Conservation (phyloP, 2,888 invertebrate species). For the Apotomis capreana region DNA sequence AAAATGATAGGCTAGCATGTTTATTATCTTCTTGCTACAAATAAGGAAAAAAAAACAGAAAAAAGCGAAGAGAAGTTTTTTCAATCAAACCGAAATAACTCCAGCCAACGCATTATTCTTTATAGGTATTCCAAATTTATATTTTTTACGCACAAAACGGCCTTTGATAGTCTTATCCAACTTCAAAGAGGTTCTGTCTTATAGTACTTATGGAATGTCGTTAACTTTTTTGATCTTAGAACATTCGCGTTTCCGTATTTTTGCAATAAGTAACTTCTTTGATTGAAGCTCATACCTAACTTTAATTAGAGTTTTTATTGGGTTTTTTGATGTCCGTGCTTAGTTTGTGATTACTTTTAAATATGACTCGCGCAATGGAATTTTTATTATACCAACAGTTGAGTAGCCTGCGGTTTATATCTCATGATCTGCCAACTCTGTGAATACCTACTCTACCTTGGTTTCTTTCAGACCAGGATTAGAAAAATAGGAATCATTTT, state of each 20-base stretch:
- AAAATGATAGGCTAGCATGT: too few relatives aligned
- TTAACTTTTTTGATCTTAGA: slow-evolving; percentile 22
- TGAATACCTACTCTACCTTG: too few relatives aligned
- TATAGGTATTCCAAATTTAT: neutral
- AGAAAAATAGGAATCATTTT: too few relatives aligned
- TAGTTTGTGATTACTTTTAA: neutral
- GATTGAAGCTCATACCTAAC: neutral
- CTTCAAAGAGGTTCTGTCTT: slow-evolving; percentile 16
- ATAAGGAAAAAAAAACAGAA: neutral
- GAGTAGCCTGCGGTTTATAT: too few relatives aligned
- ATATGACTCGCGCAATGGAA: too few relatives aligned
- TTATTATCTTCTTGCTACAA: too few relatives aligned
- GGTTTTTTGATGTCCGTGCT: neutral
- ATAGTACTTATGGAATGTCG: slow-evolving; percentile 6
- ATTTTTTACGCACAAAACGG: neutral
- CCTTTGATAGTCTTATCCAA: neutral
- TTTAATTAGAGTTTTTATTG: neutral
- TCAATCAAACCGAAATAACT: neutral
- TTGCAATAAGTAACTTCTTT: slow-evolving; percentile 2
- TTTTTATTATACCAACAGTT: too few relatives aligned
- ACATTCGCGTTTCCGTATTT: neutral
- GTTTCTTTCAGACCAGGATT: too few relatives aligned
- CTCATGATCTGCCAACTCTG: too few relatives aligned
- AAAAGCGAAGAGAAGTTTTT: neutral
- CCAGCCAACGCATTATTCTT: neutral